Conservation (phyloP, 2,113 vertebrate genomes). For the Elephas maximus region DNA sequence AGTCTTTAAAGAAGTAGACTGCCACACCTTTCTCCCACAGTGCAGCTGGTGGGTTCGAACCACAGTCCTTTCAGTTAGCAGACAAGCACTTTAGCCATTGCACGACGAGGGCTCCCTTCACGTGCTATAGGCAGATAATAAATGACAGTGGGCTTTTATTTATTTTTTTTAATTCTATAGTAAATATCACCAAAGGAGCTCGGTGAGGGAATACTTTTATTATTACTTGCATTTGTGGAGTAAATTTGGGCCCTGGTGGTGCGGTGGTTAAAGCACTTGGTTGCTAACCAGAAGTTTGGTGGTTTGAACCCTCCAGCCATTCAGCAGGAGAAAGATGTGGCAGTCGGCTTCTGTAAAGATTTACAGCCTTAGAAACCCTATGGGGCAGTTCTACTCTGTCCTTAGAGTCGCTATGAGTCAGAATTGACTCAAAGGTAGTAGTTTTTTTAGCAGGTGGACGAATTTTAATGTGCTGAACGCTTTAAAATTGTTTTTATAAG, state of each 20-base stretch:
- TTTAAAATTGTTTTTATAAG: slow-evolving; percentile 66
- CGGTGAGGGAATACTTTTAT: slow-evolving; percentile 2
- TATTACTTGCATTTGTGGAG: not conserved
- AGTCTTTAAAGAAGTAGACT: not conserved
- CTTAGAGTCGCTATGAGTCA: no score
- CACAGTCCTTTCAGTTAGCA: not conserved
- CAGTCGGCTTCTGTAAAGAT: no score
- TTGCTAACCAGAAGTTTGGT: no score
- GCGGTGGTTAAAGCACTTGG: no score
- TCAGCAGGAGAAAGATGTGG: no score
- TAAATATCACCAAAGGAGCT: slow-evolving; percentile 21
- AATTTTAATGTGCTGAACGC: slow-evolving; percentile 49
- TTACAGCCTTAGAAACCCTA: no score
- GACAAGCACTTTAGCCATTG: not conserved
- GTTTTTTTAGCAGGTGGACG: not conserved
- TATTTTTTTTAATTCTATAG: not conserved
- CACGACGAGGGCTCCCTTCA: not conserved
- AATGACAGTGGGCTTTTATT: slow-evolving; percentile 21
- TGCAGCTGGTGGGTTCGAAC: not conserved
- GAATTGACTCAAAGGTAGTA: no score
- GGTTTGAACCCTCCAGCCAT: no score
- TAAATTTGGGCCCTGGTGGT: not conserved
- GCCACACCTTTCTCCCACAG: not conserved
- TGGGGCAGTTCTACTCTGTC: no score
- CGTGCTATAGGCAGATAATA: not conserved